phyloP scores from a whole-genome alignment of 2,797 vertebrate species.

The Oreochromis grahami region DNA sequence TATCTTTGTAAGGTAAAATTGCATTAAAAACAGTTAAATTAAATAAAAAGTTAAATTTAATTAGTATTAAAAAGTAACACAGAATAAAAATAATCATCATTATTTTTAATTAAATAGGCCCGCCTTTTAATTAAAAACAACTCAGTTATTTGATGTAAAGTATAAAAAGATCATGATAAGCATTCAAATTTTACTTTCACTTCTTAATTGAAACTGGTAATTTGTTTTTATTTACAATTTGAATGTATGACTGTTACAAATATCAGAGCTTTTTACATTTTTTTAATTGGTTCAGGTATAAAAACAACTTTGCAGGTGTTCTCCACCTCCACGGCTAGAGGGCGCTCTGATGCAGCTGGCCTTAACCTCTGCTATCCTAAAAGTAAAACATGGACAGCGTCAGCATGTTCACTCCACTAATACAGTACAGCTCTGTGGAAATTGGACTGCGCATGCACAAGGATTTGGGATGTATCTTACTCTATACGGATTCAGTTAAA shows the following conservation, averaged over 20 bases:
- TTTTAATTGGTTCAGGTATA: not conserved
- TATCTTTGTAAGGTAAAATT: not conserved
- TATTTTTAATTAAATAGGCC: not conserved
- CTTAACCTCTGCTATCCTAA: not conserved
- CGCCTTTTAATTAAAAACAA: not conserved
- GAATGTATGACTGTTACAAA: not conserved
- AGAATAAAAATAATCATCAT: not conserved
- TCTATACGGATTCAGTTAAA: not conserved
- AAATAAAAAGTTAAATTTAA: not conserved
- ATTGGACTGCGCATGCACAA: not conserved
- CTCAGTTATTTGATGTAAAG: not conserved
- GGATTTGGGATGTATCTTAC: not conserved
- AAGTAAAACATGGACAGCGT: not conserved
- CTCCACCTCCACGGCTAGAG: slow-evolving; percentile 24
- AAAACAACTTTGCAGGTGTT: slow-evolving; percentile 17
- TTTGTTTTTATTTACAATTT: not conserved
- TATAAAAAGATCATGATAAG: not conserved
- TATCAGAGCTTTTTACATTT: not conserved
- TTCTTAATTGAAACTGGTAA: not conserved
- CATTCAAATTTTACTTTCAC: not conserved
- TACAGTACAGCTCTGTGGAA: not conserved
- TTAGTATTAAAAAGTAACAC: not conserved
- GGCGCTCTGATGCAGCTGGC: slow-evolving; percentile 25
- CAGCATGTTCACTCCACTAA: not conserved
- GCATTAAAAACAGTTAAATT: not conserved